A percentile compares a stretch with the other conserved stretches of the same genome.
Conservation (phyloP, 1,140 invertebrate species). For the Platyura marginata region DNA sequence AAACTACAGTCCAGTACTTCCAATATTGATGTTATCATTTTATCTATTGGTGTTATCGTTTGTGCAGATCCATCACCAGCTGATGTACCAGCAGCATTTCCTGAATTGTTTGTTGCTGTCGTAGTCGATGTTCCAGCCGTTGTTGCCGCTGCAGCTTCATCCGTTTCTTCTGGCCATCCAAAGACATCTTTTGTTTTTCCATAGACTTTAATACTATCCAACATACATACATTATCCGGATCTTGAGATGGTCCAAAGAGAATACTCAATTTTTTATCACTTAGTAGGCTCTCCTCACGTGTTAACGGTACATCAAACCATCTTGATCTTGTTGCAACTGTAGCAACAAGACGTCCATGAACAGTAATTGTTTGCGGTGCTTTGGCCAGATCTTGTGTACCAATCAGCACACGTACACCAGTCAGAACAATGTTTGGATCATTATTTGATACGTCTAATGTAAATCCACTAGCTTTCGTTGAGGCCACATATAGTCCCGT, state of each 20-base stretch:
- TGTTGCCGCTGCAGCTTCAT: conserved; percentile 51
- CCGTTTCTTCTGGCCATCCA: conserved; percentile 91
- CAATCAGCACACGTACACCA: conserved; percentile 68
- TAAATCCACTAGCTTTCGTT: conserved; percentile 75
- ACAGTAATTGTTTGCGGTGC: conserved; percentile 51
- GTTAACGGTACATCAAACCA: conserved; percentile 95
- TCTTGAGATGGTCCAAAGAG: conserved; percentile 82
- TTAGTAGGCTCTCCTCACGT: conserved; percentile 80
- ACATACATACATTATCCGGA: conserved; percentile 72
- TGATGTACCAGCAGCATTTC: background rate
- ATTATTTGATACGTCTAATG: conserved; percentile 73
- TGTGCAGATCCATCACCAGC: background rate
- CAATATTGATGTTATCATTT: conserved; percentile 49
- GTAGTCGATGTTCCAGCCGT: conserved; percentile 24
- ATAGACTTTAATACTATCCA: conserved; percentile 83
- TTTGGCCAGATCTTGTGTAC: conserved; percentile 68
- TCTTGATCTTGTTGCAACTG: conserved; percentile 54
- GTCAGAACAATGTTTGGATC: conserved; percentile 76
- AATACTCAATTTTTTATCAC: conserved; percentile 82
- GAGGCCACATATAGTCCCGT: conserved; percentile 78
- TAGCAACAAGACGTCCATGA: conserved; percentile 64
- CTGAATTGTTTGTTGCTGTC: background rate
- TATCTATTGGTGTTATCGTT: conserved; percentile 22
- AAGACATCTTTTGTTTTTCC: conserved; percentile 92
- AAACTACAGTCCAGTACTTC: conserved; percentile 58